Evolutionary conservation across 2,888 invertebrate species (phyloP).

Genomic region (Agrotis puta): DNA sequence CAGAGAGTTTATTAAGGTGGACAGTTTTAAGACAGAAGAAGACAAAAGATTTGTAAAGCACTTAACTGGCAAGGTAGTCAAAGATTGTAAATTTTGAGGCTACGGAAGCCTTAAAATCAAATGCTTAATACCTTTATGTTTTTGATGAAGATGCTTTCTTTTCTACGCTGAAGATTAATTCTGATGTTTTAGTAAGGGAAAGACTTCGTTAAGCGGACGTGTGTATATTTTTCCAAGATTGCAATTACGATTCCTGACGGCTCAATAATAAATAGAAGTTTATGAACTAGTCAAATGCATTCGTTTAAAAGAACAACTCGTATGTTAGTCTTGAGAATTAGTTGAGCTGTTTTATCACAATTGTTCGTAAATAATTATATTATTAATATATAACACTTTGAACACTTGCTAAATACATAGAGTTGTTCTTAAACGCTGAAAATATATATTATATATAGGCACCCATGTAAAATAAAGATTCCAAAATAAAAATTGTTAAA

Average conservation of each 20-base stretch:
- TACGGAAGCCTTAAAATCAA: slow-evolving; percentile 33
- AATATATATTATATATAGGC: slow-evolving; percentile 62
- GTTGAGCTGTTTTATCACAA: slow-evolving; percentile 47
- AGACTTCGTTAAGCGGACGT: slow-evolving; percentile 41
- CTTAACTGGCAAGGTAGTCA: slow-evolving; percentile 57
- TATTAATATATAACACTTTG: slow-evolving; percentile 57
- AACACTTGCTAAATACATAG: slow-evolving; percentile 61
- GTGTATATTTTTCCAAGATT: slow-evolving; percentile 56
- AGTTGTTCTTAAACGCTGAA: slow-evolving; percentile 58
- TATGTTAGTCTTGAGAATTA: slow-evolving; percentile 50
- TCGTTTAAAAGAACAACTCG: slow-evolving; percentile 61
- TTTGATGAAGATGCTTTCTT: slow-evolving; percentile 29
- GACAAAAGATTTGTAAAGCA: slow-evolving; percentile 46
- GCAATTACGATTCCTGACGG: slow-evolving; percentile 69
- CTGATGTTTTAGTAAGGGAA: slow-evolving; percentile 31
- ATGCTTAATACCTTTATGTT: slow-evolving; percentile 34
- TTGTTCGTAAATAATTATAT: slow-evolving; percentile 48
- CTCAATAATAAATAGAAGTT: slow-evolving; percentile 71
- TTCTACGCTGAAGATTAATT: slow-evolving; percentile 35
- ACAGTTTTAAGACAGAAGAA: slow-evolving; percentile 30
- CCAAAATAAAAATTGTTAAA: slow-evolving; percentile 69
- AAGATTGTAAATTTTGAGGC: slow-evolving; percentile 39
- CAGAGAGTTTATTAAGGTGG: slow-evolving; percentile 20
- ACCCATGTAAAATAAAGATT: slow-evolving; percentile 72
- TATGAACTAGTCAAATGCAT: slow-evolving; percentile 66